Percentiles rank a stretch among this genome's conserved stretches.
Conservation (phyloP, 2,113 vertebrate genomes). For the Recurvirostra avosetta region DNA sequence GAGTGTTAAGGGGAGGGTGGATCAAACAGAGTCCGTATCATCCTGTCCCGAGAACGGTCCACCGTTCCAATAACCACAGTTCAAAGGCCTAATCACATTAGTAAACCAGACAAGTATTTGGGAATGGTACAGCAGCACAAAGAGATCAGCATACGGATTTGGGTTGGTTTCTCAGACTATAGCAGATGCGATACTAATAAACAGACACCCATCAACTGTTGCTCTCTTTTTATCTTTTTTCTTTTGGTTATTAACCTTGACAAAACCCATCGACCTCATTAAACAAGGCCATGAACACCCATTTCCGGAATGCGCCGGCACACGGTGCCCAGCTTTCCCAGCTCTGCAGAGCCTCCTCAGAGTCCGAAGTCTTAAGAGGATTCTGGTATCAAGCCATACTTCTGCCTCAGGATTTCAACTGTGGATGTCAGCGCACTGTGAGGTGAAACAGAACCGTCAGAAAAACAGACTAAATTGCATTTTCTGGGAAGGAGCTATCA, state of each 20-base stretch:
- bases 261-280: constrained; percentile 15
- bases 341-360: neutral
- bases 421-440: constrained; percentile 84
- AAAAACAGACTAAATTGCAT: neutral
- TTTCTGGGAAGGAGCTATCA: neutral
- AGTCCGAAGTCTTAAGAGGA: neutral
- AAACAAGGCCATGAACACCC: constrained; percentile 21
- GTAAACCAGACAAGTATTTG: neutral
- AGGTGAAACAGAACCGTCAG: neutral
- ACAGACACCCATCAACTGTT: neutral
- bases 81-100: neutral
- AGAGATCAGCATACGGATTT: neutral
- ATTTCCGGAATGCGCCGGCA: neutral
- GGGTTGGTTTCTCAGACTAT: neutral
- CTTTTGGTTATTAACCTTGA: neutral
- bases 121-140: neutral
- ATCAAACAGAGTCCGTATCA: neutral
- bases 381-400: constrained; percentile 72
- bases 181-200: neutral
- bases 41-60: neutral
- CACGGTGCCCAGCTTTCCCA: constrained; percentile 57
- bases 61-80: neutral
- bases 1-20: neutral
- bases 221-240: neutral
- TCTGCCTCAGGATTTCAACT: constrained; percentile 78